Evolutionary conservation across 1,140 invertebrate species (phyloP), one percentile per base, ranked within the genome.

Genomic region (Drosophila repleta): DNA sequence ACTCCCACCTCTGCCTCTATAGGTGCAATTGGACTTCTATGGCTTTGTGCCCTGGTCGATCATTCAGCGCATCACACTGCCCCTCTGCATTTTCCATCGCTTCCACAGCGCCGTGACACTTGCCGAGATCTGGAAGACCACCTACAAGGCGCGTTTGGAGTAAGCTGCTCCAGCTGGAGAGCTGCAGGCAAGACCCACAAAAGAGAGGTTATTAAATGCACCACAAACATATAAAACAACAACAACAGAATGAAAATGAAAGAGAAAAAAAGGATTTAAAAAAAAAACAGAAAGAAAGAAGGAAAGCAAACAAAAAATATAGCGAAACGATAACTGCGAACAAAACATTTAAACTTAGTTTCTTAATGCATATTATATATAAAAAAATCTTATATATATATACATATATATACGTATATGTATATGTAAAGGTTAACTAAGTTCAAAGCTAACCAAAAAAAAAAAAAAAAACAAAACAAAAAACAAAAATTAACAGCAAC

Each of bases 81-180:
- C 98, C 8, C 94, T 99, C 49, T 97, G 97, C 93, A 99, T 99
- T 91, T 99, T 99, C 94, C 96, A 97, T 93, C 95, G 97, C 72
- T 99, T 99, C 95, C 98, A 99, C 93, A 98, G 97, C 32, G 97
- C 97, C 18, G 97, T 99, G 21, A 98, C 97, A 93, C 95, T 99
- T 69, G 98, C 98, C 74, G 98, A 99, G 93, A 98, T 99, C 67
- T 99, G 98, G 98, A 98, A 98, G 93, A 98, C 97, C 75, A 98
- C 97, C 90, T 99, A 99, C 94, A 98, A 98, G 93, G 96, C 96
- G 69, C 95, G 96, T 72, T 93, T 97, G 89, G 96, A 97, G 92
- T 96, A 95, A 94, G 94, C 39, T 32, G 68, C 53, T 13, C 10
- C 32, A 15, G 8, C 35, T 26, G 10, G 5, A 35, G 15, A 32